These are phyloP conservation scores for Theretra japonica DNA, from an alignment of 2,888 invertebrate genomes.

Conservation along the genomic window DNA sequence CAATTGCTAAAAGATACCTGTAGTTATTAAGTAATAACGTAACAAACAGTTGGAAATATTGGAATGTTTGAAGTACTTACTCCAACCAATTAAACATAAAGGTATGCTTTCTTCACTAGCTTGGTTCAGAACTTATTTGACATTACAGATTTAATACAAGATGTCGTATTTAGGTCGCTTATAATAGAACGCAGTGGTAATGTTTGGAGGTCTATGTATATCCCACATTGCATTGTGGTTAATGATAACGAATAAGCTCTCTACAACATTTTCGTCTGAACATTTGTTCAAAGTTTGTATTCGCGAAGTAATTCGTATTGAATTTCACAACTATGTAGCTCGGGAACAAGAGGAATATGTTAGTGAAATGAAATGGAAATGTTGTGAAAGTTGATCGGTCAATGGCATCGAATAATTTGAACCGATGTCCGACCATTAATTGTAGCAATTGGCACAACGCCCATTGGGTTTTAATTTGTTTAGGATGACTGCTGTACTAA, in stretches of 20 bases:
- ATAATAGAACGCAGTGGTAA: too few relatives aligned
- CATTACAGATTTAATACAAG: too few relatives aligned
- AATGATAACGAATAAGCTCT: neutral
- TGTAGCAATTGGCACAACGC: constrained; percentile 62
- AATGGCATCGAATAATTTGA: constrained; percentile 52
- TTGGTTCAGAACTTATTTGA: too few relatives aligned
- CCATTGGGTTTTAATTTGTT: constrained; percentile 59
- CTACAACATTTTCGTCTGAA: neutral
- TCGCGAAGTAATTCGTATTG: neutral
- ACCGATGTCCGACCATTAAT: constrained; percentile 55
- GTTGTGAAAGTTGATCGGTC: constrained; percentile 49
- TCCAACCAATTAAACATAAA: too few relatives aligned
- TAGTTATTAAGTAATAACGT: too few relatives aligned
- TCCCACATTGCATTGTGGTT: too few relatives aligned
- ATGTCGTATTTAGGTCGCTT: too few relatives aligned
- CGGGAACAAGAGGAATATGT: neutral
- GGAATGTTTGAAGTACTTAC: too few relatives aligned
- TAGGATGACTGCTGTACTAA: neutral
- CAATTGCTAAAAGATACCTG: too few relatives aligned
- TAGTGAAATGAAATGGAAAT: constrained; percentile 36
- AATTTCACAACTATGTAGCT: neutral
- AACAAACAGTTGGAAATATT: too few relatives aligned
- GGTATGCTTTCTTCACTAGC: too few relatives aligned
- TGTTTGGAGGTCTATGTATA: too few relatives aligned
- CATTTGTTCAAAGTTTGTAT: neutral